A percentile compares a stretch with the other conserved stretches of the same genome.
Conservation (phyloP, 2,888 invertebrate genomes). For the Andrena bicolor region DNA sequence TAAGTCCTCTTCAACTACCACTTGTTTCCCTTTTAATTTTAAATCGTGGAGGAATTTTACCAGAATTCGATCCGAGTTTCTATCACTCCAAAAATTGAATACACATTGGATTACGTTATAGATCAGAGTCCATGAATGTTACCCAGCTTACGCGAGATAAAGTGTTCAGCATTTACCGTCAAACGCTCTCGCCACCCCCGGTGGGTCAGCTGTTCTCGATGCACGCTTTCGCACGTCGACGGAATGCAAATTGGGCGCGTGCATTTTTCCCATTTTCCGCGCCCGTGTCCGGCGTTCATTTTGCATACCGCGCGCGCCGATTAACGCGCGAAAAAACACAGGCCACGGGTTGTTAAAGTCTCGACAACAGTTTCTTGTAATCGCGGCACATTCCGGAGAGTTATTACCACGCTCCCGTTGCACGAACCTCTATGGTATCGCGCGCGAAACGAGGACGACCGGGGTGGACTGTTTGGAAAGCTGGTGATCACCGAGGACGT, state of each 20-base stretch:
- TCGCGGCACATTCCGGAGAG: slow-evolving; percentile 3
- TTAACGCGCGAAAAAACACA: slow-evolving; percentile 4
- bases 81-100: too few relatives aligned
- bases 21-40: too few relatives aligned
- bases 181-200: neutral
- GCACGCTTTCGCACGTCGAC: neutral
- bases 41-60: too few relatives aligned
- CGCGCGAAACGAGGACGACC: neutral
- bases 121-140: neutral
- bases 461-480: neutral
- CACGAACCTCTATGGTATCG: neutral
- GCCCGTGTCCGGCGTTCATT: neutral
- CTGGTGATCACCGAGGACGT: neutral
- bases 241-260: neutral
- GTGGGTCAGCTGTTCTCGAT: neutral
- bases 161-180: neutral
- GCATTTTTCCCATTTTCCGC: neutral
- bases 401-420: neutral
- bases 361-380: neutral
- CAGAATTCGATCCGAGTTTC: too few relatives aligned
- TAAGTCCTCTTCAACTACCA: too few relatives aligned
- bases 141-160: neutral
- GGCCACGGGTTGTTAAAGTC: neutral
- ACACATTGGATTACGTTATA: too few relatives aligned
- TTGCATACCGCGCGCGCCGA: neutral